A percentile compares a stretch with the other conserved stretches of the same genome.
Conservation (phyloP, 2,797 vertebrate genomes). For the Microcaecilia unicolor region DNA sequence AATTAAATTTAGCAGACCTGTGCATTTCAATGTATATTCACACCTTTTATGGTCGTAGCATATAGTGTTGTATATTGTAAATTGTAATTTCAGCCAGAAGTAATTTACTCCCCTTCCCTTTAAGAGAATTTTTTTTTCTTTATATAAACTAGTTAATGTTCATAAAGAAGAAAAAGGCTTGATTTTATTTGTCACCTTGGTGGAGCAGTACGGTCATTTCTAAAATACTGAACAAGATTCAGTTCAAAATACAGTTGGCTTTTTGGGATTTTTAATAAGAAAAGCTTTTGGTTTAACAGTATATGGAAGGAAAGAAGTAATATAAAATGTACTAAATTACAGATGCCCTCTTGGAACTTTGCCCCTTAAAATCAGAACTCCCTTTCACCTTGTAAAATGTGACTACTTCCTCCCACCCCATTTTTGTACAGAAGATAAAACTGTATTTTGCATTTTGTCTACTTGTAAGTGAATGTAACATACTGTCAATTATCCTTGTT, state of each 20-base stretch:
- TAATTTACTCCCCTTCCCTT: constrained; percentile 76
- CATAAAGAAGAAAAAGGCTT: constrained; percentile 60
- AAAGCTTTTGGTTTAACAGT: constrained; percentile 76
- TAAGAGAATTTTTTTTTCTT: constrained; percentile 92
- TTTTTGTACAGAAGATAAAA: constrained; percentile 80
- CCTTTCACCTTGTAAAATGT: constrained; percentile 64
- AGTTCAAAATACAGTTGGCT: constrained; percentile 52
- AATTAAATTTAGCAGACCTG: constrained; percentile 69
- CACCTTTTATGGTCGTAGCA: constrained; percentile 96
- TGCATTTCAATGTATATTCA: constrained; percentile 99
- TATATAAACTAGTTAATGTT: constrained; percentile 97
- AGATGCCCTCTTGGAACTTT: constrained; percentile 29
- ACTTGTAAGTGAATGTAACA: constrained; percentile 99
- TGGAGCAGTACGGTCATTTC: constrained; percentile 51
- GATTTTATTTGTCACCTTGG: constrained; percentile 67
- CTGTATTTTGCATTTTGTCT: constrained; percentile 97
- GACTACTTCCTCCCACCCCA: constrained; percentile 42
- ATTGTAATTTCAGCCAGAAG: constrained; percentile 97
- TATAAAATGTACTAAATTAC: constrained; percentile 53
- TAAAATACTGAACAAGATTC: constrained; percentile 44
- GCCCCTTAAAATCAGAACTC: constrained; percentile 52
- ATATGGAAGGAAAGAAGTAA: too few relatives aligned
- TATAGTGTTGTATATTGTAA: constrained; percentile 99
- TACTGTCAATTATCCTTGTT: constrained; percentile 91
- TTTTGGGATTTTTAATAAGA: constrained; percentile 68